Percentiles rank a stretch among this genome's conserved stretches.
These are phyloP conservation scores for Stomatorhinus ivindoensis DNA, from an alignment of 2,113 vertebrate genomes.

Conservation along the genomic window DNA sequence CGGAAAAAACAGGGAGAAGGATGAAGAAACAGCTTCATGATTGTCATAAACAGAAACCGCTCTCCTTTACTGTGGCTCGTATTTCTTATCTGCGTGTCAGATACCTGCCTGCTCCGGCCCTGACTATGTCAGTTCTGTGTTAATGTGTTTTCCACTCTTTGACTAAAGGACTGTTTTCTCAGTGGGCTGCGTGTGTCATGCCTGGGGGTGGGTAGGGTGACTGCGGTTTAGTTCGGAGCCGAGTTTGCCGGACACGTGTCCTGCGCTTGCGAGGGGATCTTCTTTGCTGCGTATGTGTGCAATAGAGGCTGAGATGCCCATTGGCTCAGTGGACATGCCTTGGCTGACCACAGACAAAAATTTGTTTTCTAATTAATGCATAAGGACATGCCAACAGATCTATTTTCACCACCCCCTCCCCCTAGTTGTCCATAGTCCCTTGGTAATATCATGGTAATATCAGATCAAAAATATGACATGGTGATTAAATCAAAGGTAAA, in stretches of 20 bases:
- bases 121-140: neutral
- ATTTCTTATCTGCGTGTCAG: neutral
- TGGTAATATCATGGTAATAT: constrained; percentile 4
- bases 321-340: constrained; percentile 20
- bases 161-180: neutral
- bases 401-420: constrained; percentile 31
- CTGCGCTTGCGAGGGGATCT: constrained; percentile 20
- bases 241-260: constrained; percentile 14
- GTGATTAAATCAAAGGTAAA: constrained; percentile 30
- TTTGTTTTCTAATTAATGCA: constrained; percentile 43
- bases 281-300: constrained; percentile 16
- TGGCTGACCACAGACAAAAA: constrained; percentile 10
- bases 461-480: neutral
- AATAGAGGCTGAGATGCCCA: neutral
- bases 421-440: constrained; percentile 1
- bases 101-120: neutral
- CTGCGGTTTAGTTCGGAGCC: neutral
- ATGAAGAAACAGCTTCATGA: constrained; percentile 1
- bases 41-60: neutral
- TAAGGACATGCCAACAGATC: constrained; percentile 39
- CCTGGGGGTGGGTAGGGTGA: neutral
- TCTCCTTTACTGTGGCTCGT: neutral
- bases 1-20: neutral
- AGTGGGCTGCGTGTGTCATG: neutral
- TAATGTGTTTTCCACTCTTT: neutral